These are phyloP conservation scores for Phalacrocorax carbo DNA, from an alignment of 2,113 vertebrate genomes.

Conservation along the genomic window DNA sequence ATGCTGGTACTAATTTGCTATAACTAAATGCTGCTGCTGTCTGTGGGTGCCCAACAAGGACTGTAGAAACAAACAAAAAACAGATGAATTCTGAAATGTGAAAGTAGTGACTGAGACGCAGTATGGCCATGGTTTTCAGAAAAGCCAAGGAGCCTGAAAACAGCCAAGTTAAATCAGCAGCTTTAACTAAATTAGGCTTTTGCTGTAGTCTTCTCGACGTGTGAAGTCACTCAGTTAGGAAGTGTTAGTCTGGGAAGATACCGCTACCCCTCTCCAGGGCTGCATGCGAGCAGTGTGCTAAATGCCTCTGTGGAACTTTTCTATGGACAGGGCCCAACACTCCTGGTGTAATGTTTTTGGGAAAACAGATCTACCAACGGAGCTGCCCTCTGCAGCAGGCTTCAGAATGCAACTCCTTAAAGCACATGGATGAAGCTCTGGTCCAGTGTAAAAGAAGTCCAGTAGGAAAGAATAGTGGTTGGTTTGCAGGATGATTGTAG, in stretches of 20 bases:
- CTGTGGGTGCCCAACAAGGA: not conserved
- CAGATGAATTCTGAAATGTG: not conserved
- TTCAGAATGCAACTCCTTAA: rapidly evolving
- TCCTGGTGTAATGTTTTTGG: not conserved
- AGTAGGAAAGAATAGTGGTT: not conserved
- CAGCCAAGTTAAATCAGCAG: not conserved
- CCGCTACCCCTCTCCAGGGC: not conserved
- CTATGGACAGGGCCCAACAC: rapidly evolving
- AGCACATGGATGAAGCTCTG: not conserved
- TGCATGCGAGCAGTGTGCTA: rapidly evolving
- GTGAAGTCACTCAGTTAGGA: rapidly evolving
- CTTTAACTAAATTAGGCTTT: not conserved
- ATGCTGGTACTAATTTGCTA: not conserved
- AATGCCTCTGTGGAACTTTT: not conserved
- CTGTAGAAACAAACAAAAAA: not conserved
- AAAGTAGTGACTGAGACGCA: not conserved
- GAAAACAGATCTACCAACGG: too few species aligned
- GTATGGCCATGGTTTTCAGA: not conserved
- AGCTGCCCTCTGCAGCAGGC: not conserved
- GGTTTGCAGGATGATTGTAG: not conserved
- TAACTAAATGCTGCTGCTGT: not conserved
- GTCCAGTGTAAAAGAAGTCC: not conserved
- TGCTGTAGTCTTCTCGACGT: not conserved
- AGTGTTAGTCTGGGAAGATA: not conserved
- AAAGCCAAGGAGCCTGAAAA: not conserved